Percentiles rank a stretch among this genome's conserved stretches.
phyloP scores from a whole-genome alignment of 2,797 vertebrate species.

The Coranthus polyacanthus region DNA sequence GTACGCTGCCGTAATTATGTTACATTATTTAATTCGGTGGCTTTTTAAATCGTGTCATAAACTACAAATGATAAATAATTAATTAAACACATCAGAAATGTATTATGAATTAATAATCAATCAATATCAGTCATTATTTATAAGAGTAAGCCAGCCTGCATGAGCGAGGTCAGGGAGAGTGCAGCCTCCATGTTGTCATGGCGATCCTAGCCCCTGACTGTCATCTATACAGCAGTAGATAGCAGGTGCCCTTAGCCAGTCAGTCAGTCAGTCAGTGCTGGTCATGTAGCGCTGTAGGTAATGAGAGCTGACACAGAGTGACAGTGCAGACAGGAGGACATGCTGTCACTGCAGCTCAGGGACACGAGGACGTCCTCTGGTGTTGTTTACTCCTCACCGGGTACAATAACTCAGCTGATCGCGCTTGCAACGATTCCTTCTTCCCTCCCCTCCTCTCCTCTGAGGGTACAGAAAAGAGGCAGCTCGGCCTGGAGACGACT shows the following conservation, averaged over 20 bases:
- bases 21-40: no score
- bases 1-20: no score
- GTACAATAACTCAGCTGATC: conserved; percentile 58
- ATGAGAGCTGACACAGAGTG: conserved; percentile 72
- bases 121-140: conserved; percentile 4
- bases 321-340: conserved; percentile 69
- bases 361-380: conserved; percentile 67
- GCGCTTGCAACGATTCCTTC: not conserved
- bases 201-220: conserved; percentile 18
- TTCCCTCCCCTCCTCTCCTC: not conserved
- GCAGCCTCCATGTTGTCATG: conserved; percentile 39
- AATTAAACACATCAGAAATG: conserved; percentile 6
- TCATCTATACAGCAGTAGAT: conserved; percentile 39
- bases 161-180: conserved; percentile 36
- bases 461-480: conserved; percentile 7
- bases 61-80: conserved; percentile 1
- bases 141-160: conserved; percentile 2
- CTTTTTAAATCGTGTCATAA: conserved; percentile 3
- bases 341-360: conserved; percentile 62
- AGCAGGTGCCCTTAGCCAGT: conserved; percentile 57
- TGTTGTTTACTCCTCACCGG: conserved; percentile 71
- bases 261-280: conserved; percentile 42
- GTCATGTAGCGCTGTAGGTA: conserved; percentile 57
- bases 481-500: conserved; percentile 24
- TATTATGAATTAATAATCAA: conserved; percentile 30